Evolutionary conservation across 2,113 vertebrate species (phyloP).

Genomic region (Alaudala cheleensis): DNA sequence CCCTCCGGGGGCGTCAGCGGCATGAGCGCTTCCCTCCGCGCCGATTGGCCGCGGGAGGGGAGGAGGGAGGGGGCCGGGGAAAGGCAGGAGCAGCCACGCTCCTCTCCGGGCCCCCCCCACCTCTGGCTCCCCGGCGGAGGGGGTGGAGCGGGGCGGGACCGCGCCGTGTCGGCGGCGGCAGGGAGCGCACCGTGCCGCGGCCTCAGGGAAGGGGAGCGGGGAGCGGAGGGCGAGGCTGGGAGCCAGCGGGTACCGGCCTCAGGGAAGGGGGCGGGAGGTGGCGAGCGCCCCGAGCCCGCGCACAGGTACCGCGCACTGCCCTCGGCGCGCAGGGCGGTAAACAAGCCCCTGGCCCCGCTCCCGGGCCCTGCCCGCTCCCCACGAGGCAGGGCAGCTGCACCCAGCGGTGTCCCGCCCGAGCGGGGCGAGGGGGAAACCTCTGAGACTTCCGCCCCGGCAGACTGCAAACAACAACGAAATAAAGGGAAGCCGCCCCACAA

Average conservation of each 20-base stretch:
- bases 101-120: neutral
- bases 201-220: neutral
- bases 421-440: neutral
- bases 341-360: neutral
- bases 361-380: neutral
- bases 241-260: neutral
- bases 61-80: neutral
- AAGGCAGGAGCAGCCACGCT: neutral
- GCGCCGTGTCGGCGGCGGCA: neutral
- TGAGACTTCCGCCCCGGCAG: neutral
- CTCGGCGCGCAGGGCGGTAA: neutral
- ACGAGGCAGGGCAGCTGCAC: neutral
- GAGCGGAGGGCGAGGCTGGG: neutral
- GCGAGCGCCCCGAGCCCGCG: neutral
- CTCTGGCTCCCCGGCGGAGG: neutral
- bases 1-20: conserved; percentile 4
- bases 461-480: neutral
- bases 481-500: neutral
- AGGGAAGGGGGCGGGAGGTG: neutral
- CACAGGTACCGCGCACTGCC: neutral
- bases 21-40: neutral
- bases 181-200: neutral
- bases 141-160: neutral
- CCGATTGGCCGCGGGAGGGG: conserved; percentile 1
- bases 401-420: neutral